Evolutionary conservation across 2,113 vertebrate species (phyloP), one percentile per base, ranked within the genome.

Genomic region (Propithecus coquereli): DNA sequence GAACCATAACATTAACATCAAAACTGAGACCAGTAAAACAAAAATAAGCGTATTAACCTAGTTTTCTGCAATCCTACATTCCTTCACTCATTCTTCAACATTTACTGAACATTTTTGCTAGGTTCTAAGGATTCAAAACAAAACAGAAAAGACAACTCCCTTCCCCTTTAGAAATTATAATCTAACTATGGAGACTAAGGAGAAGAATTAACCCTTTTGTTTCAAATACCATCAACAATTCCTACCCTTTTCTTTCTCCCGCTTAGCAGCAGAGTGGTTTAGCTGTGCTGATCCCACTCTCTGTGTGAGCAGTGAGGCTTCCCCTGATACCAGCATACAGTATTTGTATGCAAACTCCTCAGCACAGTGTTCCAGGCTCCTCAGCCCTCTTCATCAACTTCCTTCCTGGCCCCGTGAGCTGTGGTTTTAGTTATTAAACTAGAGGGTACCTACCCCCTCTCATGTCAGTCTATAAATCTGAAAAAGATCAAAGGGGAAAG

Each of bases 181-280:
- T 61, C 13, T 37, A 18, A 77, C 65, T 40, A 43, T 25, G 70
- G 3, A 83, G 54, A 54, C 11, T 59, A 13, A 77, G 22, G 40
- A 43, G 8, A 76, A 74, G 3, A 82, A 50, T 34, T 40, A 14
- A 20, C 32, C 27, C 14, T 43, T 73, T 27, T 6, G 1, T 76
- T 66, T 37, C 13, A 27, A 45, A 34, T 12, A 34, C 2, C 52
- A 11, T 77, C 14, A 30, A 22, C 18, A 57, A 2, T 22, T 18
- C 17, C 37, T 14, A 7, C 18, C 17, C 45, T 50, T 8, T 3
- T 2, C 8, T 54, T 61, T 30, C 81, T 32, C 22, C 0, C 0
- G 9, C 3, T 9, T 57, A 27, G 25, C 4, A 30, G 5, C 14
- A 47, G 37, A 10, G 2, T 5, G 3, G 12, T 50, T 57, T 27